Conservation (phyloP, 2,888 invertebrate species). For the Gari tellinella region DNA sequence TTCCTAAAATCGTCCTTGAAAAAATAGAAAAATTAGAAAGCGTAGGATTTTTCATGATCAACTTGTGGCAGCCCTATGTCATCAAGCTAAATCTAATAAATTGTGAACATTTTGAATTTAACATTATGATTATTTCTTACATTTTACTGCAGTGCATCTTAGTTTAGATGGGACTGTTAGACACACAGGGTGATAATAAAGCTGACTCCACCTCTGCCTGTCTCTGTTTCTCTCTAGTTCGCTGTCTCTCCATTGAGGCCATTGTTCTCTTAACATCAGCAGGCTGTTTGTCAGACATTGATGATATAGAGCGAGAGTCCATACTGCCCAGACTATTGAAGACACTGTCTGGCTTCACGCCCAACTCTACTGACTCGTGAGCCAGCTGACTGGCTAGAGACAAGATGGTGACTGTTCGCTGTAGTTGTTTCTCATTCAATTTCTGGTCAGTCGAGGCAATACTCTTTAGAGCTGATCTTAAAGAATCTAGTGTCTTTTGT, state of each 20-base stretch:
- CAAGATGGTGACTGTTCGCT: slow-evolving; percentile 70
- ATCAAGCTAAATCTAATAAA: too few relatives aligned
- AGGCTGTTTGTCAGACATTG: slow-evolving; percentile 19
- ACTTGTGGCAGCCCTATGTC: too few relatives aligned
- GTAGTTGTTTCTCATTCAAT: slow-evolving; percentile 64
- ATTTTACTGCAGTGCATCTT: too few relatives aligned
- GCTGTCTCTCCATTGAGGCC: too few relatives aligned
- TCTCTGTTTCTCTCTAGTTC: too few relatives aligned
- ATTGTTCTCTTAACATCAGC: background rate
- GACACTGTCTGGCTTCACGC: slow-evolving; percentile 68
- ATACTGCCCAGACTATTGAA: slow-evolving; percentile 68
- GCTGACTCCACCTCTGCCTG: background rate
- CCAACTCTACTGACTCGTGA: slow-evolving; percentile 70
- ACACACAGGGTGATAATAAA: background rate
- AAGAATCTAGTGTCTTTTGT: slow-evolving; percentile 54
- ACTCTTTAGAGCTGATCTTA: slow-evolving; percentile 52
- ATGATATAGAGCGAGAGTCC: slow-evolving; percentile 52
- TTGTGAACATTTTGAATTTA: too few relatives aligned
- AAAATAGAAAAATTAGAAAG: too few relatives aligned
- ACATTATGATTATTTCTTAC: too few relatives aligned
- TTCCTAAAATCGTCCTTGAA: too few relatives aligned
- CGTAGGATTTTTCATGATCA: too few relatives aligned
- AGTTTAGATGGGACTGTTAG: too few relatives aligned
- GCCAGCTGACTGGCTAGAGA: slow-evolving; percentile 76
- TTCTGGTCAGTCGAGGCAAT: slow-evolving; percentile 38